phyloP scores from a whole-genome alignment of 1,140 invertebrate species.

The Penaeus vannamei region DNA sequence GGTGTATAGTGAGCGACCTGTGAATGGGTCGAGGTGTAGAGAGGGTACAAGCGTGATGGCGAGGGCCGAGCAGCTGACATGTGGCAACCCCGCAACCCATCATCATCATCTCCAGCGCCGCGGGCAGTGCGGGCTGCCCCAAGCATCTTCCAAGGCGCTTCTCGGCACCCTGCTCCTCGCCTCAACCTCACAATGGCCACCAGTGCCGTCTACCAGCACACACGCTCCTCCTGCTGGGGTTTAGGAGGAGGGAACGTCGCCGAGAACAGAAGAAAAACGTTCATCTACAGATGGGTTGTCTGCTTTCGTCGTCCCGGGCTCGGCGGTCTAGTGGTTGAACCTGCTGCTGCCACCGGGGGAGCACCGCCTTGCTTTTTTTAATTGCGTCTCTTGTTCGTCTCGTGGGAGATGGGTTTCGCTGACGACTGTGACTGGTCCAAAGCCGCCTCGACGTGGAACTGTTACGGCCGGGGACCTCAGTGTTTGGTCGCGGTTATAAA shows the following conservation, averaged over 20 bases:
- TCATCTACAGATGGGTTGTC: conserved; percentile 20
- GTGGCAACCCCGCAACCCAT: conserved; percentile 50
- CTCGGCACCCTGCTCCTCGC: conserved; percentile 23
- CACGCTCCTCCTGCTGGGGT: neutral
- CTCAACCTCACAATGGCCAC: neutral
- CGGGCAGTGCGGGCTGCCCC: conserved; percentile 47
- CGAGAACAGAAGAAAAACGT: conserved; percentile 20
- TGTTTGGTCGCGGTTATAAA: neutral
- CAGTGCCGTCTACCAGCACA: neutral
- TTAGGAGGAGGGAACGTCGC: neutral
- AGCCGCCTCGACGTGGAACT: neutral
- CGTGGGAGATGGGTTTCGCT: too few species aligned
- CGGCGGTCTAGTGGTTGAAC: conserved; percentile 22
- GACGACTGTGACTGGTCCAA: too few species aligned
- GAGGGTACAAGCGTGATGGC: conserved; percentile 8
- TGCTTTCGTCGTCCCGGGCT: conserved; percentile 30
- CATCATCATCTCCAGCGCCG: conserved; percentile 26
- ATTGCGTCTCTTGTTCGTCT: neutral
- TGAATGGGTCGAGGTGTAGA: conserved; percentile 1
- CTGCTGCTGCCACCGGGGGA: conserved; percentile 30
- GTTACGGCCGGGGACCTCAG: neutral
- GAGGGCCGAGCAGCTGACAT: conserved; percentile 28
- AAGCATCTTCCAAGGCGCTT: conserved; percentile 38
- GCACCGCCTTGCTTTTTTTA: neutral
- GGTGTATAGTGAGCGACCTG: neutral